Conservation (phyloP, 2,888 invertebrate species). For the Ectemnius cavifrons region DNA sequence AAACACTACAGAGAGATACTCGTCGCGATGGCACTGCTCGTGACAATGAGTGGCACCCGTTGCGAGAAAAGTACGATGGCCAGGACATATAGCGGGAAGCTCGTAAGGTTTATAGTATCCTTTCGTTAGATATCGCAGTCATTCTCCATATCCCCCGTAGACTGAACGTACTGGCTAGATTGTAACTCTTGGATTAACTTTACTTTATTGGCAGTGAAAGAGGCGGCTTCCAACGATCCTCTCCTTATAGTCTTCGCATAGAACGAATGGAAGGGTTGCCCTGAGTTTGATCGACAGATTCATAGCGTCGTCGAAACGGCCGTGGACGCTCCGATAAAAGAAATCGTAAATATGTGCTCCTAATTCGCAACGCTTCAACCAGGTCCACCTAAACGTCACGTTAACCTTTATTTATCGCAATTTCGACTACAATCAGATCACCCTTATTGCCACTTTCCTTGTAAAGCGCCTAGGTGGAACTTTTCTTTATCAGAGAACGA, state of each 20-base stretch:
- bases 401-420: constrained; percentile 1
- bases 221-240: constrained; percentile 10
- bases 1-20: no score
- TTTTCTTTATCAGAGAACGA: no score
- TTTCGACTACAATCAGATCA: not conserved
- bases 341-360: not conserved
- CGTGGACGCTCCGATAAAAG: not conserved
- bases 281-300: not conserved
- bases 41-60: no score
- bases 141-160: not conserved
- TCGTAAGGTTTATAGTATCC: constrained; percentile 55
- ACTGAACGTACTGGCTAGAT: not conserved
- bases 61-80: not conserved
- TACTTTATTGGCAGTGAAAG: constrained; percentile 49
- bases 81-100: constrained; percentile 8
- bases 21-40: no score
- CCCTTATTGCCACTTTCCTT: not conserved
- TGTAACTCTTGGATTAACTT: constrained; percentile 34
- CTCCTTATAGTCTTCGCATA: not conserved
- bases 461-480: no score
- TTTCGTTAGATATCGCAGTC: constrained; percentile 49
- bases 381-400: not conserved
- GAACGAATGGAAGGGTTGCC: constrained; percentile 2
- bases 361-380: not conserved
- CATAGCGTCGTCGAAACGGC: not conserved